Base-by-base conservation (phyloP, 2,888 invertebrate species). In the Ophioninae sp. region DNA sequence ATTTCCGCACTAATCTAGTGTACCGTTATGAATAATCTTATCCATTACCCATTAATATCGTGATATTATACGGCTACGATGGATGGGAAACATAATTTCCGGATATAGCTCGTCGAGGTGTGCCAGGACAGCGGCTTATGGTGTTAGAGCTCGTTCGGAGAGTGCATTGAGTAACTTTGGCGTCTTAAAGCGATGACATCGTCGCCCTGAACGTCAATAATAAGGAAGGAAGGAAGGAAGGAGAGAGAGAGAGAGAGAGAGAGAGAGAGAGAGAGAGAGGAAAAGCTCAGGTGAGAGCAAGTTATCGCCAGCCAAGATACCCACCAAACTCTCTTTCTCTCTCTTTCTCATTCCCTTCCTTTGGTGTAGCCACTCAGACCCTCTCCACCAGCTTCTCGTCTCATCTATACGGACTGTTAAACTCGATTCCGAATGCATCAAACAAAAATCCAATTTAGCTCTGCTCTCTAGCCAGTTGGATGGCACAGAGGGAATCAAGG, bases 401-500 rank as follows among this genome's bases (percentile, higher is more conserved):
- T 79, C 73, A 79, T 79, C 81, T 70, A 59, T 77, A 79, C 78
- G 79, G 75, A 82, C 87, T 87, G 83, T 84, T 85, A 86, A 88
- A 89, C 85, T 88, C 87, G 81, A 87, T 88, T 86, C 79, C 83
- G 85, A 87, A 87, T 87, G 84, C 85, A 87, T 87, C 87, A 86
- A 88, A 88, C 86, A 89, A 89, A 89, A 89, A 89, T 89, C 84
- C 86, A 87, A 89, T 90, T 89, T 87, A 83, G 79, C 81, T 82
- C 78, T 81, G 79, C 81, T 84, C 83, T 84, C 79, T 69, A 76
- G 79, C 67, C 61, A 75, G 83, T 85, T 85, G 85, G 84, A 77
- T 85, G 81, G 84, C 73, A 79, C 83, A 83, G 85, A 83, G 83
- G 83, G 76, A 83, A 85, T 82, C 78, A 85, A 86, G 78, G 81